Percentiles rank a stretch among this genome's conserved stretches.
Conservation (phyloP, 2,797 vertebrate genomes). For the Hephaestus fuliginosus region DNA sequence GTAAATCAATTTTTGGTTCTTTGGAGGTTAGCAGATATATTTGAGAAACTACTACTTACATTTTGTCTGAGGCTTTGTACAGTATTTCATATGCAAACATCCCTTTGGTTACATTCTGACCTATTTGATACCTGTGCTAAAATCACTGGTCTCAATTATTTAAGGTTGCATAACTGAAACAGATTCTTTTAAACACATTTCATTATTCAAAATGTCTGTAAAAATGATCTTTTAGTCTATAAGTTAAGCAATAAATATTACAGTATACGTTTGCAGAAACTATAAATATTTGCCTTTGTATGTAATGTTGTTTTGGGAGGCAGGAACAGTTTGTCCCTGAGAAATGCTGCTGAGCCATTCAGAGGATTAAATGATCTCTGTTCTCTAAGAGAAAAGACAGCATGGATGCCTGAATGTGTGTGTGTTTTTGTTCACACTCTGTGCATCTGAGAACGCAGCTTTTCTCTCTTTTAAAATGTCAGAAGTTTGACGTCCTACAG, state of each 20-base stretch:
- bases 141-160: constrained; percentile 22
- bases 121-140: neutral
- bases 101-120: neutral
- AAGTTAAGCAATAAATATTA: neutral
- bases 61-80: neutral
- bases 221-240: neutral
- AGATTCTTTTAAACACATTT: neutral
- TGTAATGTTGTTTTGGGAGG: neutral
- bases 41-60: neutral
- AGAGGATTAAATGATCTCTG: neutral
- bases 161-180: neutral
- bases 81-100: neutral
- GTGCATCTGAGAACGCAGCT: constrained; percentile 22
- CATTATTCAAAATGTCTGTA: neutral
- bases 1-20: neutral
- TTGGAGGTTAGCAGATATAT: constrained; percentile 7
- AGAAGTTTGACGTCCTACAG: constrained; percentile 49
- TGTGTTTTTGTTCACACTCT: constrained; percentile 34
- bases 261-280: neutral
- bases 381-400: constrained; percentile 13
- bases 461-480: constrained; percentile 68
- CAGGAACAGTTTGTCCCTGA: neutral
- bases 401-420: constrained; percentile 9
- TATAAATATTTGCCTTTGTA: neutral
- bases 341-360: neutral